phyloP scores from a whole-genome alignment of 2,797 vertebrate genomes.

The Channallabes apus region DNA sequence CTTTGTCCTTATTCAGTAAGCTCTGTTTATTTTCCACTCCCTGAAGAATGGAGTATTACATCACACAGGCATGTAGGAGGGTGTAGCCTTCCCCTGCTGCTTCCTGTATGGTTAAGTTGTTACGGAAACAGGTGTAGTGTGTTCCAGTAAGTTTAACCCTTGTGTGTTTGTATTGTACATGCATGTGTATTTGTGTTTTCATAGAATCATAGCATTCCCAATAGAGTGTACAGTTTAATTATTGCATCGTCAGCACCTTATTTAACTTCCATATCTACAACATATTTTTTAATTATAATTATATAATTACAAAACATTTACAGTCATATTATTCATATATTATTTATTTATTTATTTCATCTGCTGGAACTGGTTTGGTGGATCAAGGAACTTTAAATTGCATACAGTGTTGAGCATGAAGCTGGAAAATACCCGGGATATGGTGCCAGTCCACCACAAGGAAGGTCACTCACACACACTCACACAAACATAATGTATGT shows the following conservation, averaged over 20 bases:
- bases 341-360: not conserved
- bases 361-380: not conserved
- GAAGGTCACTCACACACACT: not conserved
- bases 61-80: constrained; percentile 64
- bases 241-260: not conserved
- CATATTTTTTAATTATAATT: not conserved
- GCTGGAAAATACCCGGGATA: not conserved
- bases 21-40: constrained; percentile 54
- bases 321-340: not conserved
- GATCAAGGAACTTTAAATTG: too few relatives aligned
- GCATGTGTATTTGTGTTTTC: not conserved
- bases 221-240: not conserved
- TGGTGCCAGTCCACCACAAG: not conserved
- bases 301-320: not conserved
- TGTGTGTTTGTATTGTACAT: not conserved
- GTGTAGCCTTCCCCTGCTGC: constrained; percentile 62
- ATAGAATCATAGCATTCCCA: not conserved
- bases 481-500: not conserved
- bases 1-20: constrained; percentile 47
- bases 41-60: constrained; percentile 52
- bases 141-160: constrained; percentile 29
- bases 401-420: not conserved
- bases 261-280: not conserved
- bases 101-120: constrained; percentile 66
- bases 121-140: constrained; percentile 58